Percentiles rank a stretch among this genome's conserved stretches.
Conservation (phyloP, 2,888 invertebrate genomes). For the Blastobasis lacticolella region DNA sequence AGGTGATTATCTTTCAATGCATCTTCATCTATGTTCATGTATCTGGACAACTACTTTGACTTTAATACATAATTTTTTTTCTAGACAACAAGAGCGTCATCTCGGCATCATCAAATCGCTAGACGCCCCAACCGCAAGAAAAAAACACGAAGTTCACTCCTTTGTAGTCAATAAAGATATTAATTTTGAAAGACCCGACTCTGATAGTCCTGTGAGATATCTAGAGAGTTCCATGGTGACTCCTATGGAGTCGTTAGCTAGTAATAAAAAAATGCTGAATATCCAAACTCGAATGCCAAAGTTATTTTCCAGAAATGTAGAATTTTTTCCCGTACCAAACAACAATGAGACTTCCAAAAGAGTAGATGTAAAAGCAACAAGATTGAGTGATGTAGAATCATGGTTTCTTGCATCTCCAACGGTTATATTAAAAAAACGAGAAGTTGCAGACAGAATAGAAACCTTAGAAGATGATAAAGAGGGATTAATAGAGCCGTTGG, state of each 20-base stretch:
- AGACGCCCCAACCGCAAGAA: conserved; percentile 57
- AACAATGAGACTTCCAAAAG: conserved; percentile 24
- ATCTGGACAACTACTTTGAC: too few relatives aligned
- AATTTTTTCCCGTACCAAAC: conserved; percentile 20
- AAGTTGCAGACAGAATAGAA: conserved; percentile 33
- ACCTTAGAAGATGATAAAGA: conserved; percentile 32
- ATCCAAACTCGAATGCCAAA: conserved; percentile 6
- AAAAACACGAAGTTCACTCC: conserved; percentile 67
- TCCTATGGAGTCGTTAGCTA: conserved; percentile 12
- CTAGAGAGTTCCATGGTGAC: conserved; percentile 37
- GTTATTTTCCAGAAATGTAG: conserved; percentile 17
- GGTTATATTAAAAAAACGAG: conserved; percentile 46
- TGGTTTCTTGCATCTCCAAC: conserved; percentile 61
- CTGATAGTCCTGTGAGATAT: conserved; percentile 41
- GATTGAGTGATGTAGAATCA: conserved; percentile 40
- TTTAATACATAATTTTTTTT: conserved; percentile 15
- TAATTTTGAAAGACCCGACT: conserved; percentile 31
- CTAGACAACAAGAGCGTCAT: conserved; percentile 86
- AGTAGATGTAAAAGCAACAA: conserved; percentile 40
- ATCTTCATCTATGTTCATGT: not conserved
- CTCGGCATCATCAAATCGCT: conserved; percentile 79
- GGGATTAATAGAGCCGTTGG: conserved; percentile 56
- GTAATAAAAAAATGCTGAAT: conserved; percentile 4
- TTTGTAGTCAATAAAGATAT: conserved; percentile 54
- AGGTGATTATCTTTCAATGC: conserved; percentile 61